These are phyloP conservation scores for Drosophila longiperda DNA, from an alignment of 2,888 invertebrate genomes.

Conservation along the genomic window DNA sequence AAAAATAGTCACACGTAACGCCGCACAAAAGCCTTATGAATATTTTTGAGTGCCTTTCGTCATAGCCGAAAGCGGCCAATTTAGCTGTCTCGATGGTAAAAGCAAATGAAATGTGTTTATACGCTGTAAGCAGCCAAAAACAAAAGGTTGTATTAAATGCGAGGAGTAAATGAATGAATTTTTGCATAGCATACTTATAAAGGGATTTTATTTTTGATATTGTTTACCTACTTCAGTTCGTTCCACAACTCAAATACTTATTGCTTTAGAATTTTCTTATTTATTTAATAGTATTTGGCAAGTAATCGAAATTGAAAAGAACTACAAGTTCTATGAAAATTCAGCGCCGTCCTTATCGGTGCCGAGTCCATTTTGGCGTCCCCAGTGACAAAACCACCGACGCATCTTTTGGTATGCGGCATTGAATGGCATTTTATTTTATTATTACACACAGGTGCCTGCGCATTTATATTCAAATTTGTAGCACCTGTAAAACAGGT, in stretches of 20 bases:
- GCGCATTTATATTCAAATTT: conserved; percentile 77
- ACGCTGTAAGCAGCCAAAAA: background rate
- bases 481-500: conserved; percentile 78
- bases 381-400: conserved; percentile 49
- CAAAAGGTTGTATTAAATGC: conserved; percentile 14
- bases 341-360: conserved; percentile 21
- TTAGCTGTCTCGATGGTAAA: conserved; percentile 52
- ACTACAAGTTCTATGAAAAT: conserved; percentile 28
- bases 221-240: background rate
- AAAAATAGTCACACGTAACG: conserved; percentile 41
- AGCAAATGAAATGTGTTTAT: conserved; percentile 46
- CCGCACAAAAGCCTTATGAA: conserved; percentile 28
- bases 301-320: conserved; percentile 58
- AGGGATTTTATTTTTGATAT: background rate
- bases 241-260: background rate
- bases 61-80: conserved; percentile 45
- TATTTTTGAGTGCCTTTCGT: conserved; percentile 39
- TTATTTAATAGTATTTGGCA: background rate
- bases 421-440: conserved; percentile 76
- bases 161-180: background rate
- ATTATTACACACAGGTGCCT: conserved; percentile 74
- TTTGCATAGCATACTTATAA: background rate
- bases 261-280: background rate
- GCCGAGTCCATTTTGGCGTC: conserved; percentile 18
- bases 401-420: conserved; percentile 53